Evolutionary conservation across 2,113 vertebrate genomes (phyloP).

Genomic region (Cisticola juncidis): DNA sequence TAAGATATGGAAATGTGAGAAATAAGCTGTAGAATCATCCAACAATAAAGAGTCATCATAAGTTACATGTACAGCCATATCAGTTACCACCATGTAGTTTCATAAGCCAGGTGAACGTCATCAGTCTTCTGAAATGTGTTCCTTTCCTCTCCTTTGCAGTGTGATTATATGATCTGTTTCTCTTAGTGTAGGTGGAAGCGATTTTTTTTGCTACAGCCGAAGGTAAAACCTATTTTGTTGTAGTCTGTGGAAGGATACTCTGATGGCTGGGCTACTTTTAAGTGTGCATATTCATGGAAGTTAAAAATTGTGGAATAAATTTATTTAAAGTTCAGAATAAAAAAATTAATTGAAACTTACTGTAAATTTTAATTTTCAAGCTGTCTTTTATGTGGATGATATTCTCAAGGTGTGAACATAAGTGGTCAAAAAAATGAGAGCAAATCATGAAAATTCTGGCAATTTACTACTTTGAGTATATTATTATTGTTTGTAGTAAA

Average conservation of each 20-base stretch:
- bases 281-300: neutral
- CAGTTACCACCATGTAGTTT: neutral
- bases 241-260: neutral
- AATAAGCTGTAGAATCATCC: neutral
- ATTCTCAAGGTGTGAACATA: neutral
- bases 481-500: neutral
- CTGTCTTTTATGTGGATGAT: neutral
- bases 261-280: neutral
- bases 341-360: neutral
- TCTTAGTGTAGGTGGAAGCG: neutral
- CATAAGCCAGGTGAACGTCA: neutral
- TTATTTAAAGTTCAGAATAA: neutral
- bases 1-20: neutral
- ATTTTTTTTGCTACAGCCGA: neutral
- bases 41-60: neutral
- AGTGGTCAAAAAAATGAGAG: neutral
- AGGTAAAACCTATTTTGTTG: neutral
- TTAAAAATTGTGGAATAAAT: neutral
- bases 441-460: neutral
- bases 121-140: neutral
- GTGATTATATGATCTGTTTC: neutral
- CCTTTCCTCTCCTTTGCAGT: neutral
- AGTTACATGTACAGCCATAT: neutral
- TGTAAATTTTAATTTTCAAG: neutral
- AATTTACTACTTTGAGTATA: neutral